A percentile compares a stretch with the other conserved stretches of the same genome.
Evolutionary conservation across 2,113 vertebrate genomes (phyloP).

Genomic region (Crotalus helleri): DNA sequence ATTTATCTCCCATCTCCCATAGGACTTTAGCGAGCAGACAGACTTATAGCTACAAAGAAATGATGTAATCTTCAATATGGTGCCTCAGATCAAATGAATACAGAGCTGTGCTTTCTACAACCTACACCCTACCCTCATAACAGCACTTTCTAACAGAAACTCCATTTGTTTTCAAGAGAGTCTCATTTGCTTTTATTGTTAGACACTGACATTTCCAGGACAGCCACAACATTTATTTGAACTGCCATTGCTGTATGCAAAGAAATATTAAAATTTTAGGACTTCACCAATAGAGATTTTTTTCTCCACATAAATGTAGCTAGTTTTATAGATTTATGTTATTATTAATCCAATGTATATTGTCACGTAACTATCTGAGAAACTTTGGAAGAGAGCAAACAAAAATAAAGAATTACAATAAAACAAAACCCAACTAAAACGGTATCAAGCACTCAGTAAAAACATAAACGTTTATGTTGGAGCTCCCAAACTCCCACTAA

Average conservation of each 20-base stretch:
- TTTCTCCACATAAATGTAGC: background rate
- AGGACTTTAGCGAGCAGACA: background rate
- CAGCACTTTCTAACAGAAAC: background rate
- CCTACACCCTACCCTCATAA: background rate
- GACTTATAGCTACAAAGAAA: background rate
- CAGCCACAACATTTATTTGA: background rate
- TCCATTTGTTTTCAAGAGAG: background rate
- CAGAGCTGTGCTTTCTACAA: background rate
- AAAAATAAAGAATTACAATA: background rate
- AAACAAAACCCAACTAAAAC: background rate
- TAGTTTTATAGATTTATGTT: background rate
- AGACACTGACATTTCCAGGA: background rate
- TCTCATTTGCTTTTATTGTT: background rate
- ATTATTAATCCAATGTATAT: background rate
- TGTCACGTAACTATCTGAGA: background rate
- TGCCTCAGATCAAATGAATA: background rate
- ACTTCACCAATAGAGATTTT: background rate
- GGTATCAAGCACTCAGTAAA: background rate
- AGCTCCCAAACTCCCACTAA: background rate
- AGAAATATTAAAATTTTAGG: background rate
- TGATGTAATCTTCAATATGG: background rate
- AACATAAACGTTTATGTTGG: background rate
- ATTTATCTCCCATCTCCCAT: background rate
- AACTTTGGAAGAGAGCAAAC: background rate
- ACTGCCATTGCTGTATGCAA: background rate